Evolutionary conservation across 2,888 invertebrate species (phyloP), one percentile per base, ranked within the genome.

Genomic region (Crossocerus cetratus): DNA sequence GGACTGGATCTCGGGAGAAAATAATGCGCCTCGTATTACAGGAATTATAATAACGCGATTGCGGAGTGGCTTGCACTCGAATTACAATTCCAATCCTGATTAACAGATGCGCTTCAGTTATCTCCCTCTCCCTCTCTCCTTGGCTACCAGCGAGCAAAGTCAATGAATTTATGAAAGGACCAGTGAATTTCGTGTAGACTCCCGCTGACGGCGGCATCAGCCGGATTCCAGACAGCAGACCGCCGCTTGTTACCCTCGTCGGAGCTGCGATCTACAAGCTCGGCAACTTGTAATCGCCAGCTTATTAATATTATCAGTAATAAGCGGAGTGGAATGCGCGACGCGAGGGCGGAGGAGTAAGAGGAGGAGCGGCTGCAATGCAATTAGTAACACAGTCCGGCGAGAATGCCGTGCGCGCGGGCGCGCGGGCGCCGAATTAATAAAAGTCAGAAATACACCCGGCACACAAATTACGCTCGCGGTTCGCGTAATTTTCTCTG

Each of bases 391-490:
- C 49, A 49, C 32, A 32, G 14, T 49, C 49, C 49, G 2, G 49
- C 14, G 49, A 49, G 49, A 16, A 49, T 49, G 49, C 49, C 14
- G 49, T 2, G 3, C 16, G 22, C 55, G 49, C 23, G 23, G 16
- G 54, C 20, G 53, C 23, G n/a, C 44, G n/a, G 21, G 21, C 32
- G 5, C 32, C 49, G 44, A 66, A 71, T 77, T 66, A 69, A 77
- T 73, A 68, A 73, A 73, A 70, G 57, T 68, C 73, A 70, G 68
- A 69, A 72, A 73, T 69, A 64, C 22, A 22, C n/a, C 32, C 32
- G 8, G 32, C n/a, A 49, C 64, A 63, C 56, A 69, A 75, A 76
- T 75, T 61, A 58, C 42, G 32, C 32, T 49, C 8, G 59, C 60
- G 72, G 13, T 43, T 22, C 18, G 45, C 64, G 72, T 67, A 69